A percentile compares a stretch with the other conserved stretches of the same genome.
These are phyloP conservation scores for Scopus umbretta DNA, from an alignment of 2,113 vertebrate species.

Conservation along the genomic window DNA sequence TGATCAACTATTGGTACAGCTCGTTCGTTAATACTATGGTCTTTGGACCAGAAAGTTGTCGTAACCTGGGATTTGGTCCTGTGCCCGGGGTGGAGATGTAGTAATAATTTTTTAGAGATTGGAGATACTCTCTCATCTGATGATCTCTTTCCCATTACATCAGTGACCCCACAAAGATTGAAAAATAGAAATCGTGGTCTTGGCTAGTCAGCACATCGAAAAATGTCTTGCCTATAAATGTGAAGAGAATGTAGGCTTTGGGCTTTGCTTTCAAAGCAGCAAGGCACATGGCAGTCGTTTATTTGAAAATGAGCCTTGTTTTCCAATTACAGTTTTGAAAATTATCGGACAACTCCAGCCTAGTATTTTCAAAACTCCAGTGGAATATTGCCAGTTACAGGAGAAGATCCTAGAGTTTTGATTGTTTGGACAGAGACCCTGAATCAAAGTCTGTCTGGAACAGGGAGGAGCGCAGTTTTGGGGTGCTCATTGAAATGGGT, in stretches of 20 bases:
- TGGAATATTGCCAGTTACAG: neutral
- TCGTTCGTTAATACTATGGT: neutral
- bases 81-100: neutral
- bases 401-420: neutral
- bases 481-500: neutral
- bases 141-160: neutral
- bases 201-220: neutral
- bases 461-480: neutral
- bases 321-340: neutral
- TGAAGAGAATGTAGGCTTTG: neutral
- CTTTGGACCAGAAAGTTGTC: constrained; percentile 13
- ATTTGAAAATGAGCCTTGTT: neutral
- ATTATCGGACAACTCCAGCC: neutral
- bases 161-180: neutral
- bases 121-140: neutral
- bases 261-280: neutral
- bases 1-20: neutral
- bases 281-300: neutral
- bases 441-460: neutral
- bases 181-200: neutral
- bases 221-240: neutral
- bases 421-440: neutral
- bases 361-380: neutral
- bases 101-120: neutral
- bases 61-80: neutral